These are phyloP conservation scores for Adelosebastes latens DNA, from an alignment of 2,797 vertebrate genomes.

Conservation along the genomic window DNA sequence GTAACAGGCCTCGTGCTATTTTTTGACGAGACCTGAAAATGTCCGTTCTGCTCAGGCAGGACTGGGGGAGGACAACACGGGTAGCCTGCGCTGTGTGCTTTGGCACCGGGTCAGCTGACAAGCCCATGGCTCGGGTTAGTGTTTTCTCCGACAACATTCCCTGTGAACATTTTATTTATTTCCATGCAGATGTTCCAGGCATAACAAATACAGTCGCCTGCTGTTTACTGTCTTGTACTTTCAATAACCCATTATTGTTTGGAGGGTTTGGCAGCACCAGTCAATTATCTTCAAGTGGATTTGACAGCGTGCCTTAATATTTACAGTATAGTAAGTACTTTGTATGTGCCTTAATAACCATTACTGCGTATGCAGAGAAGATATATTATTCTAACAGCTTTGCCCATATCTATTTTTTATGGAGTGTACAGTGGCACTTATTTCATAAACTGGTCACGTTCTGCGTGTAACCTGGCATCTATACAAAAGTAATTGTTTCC, in stretches of 20 bases:
- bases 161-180: constrained; percentile 5
- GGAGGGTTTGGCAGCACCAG: constrained; percentile 21
- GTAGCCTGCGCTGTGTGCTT: neutral
- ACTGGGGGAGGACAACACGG: neutral
- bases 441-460: constrained; percentile 13
- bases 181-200: constrained; percentile 15
- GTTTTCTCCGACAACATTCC: constrained; percentile 10
- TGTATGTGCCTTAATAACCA: neutral
- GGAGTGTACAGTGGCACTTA: neutral
- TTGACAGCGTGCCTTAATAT: neutral
- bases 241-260: constrained; percentile 14
- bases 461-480: neutral
- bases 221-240: constrained; percentile 14
- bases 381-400: neutral
- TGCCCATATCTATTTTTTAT: neutral
- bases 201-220: neutral
- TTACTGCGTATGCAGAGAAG: neutral
- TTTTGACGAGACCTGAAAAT: constrained; percentile 48
- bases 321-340: neutral
- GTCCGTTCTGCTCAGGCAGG: neutral
- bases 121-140: neutral
- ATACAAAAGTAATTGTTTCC: constrained; percentile 18
- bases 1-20: constrained; percentile 49
- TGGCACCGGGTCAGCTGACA: neutral
- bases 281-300: constrained; percentile 38